phyloP scores from a whole-genome alignment of 2,113 vertebrate genomes.

The Erpornis zantholeuca region DNA sequence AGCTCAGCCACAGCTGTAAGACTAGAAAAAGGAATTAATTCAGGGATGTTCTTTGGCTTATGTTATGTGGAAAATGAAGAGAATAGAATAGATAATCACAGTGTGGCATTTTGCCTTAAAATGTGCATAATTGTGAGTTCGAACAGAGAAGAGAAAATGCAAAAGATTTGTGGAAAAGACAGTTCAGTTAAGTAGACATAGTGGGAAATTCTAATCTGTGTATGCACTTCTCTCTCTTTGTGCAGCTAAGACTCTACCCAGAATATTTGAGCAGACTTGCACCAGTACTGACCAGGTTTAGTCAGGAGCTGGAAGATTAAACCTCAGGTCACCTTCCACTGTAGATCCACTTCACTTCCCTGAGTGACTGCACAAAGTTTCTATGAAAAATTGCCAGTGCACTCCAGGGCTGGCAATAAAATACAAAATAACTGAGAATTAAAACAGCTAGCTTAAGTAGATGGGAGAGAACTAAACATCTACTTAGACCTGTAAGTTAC shows the following conservation, averaged over 20 bases:
- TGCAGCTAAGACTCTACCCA: neutral
- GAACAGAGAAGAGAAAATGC: neutral
- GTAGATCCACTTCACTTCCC: neutral
- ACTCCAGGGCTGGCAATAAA: neutral
- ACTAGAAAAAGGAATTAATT: slow-evolving; percentile 16
- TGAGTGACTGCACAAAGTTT: neutral
- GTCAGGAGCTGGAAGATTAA: neutral
- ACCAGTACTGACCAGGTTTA: neutral
- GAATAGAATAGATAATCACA: neutral
- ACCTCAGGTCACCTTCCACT: neutral
- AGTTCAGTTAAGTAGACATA: neutral
- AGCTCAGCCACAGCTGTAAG: neutral
- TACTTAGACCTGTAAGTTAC: neutral
- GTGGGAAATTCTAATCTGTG: neutral
- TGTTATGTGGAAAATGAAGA: neutral
- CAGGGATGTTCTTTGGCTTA: neutral
- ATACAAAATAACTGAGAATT: neutral
- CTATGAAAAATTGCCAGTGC: neutral
- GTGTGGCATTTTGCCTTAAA: neutral
- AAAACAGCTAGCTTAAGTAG: neutral
- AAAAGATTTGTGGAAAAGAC: neutral
- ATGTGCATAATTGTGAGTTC: neutral
- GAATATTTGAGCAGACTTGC: neutral
- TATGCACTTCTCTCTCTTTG: neutral
- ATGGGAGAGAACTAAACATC: neutral